These are phyloP conservation scores for Thera obeliscata DNA, from an alignment of 2,888 invertebrate genomes.

Conservation along the genomic window DNA sequence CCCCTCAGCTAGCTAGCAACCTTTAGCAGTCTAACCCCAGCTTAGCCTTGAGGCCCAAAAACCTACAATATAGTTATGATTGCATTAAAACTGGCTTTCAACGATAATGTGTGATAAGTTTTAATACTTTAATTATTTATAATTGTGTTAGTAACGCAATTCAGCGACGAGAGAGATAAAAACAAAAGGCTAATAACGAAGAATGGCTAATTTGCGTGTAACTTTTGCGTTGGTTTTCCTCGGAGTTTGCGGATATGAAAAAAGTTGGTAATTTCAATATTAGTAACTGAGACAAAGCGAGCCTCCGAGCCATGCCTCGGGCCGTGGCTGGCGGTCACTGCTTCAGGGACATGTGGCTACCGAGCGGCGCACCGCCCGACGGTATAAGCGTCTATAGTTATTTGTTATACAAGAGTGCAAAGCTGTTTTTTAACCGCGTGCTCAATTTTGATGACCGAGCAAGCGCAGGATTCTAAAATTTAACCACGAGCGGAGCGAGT, in stretches of 20 bases:
- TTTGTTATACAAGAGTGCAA: no score
- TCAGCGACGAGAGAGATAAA: constrained; percentile 6
- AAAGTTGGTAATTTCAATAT: constrained; percentile 40
- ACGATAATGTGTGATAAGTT: no score
- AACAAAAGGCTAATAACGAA: constrained; percentile 25
- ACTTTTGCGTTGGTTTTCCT: constrained; percentile 23
- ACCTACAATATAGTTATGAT: no score
- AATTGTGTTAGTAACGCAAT: background rate
- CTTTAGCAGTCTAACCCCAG: no score
- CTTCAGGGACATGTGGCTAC: constrained; percentile 7
- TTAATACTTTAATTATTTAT: no score
- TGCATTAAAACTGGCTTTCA: no score
- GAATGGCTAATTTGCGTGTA: constrained; percentile 27
- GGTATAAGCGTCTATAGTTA: background rate
- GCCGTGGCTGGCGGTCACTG: background rate
- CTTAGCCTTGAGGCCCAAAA: no score
- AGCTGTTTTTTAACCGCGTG: no score
- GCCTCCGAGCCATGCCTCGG: background rate
- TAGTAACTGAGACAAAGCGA: constrained; percentile 31
- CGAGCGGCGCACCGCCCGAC: constrained; percentile 1
- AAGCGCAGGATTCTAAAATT: no score
- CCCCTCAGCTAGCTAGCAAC: no score
- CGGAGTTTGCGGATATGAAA: constrained; percentile 33
- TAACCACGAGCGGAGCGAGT: no score
- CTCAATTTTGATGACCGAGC: no score